Percentiles rank a stretch among this genome's conserved stretches.
phyloP scores from a whole-genome alignment of 1,140 invertebrate genomes.

The Telenomus remus region DNA sequence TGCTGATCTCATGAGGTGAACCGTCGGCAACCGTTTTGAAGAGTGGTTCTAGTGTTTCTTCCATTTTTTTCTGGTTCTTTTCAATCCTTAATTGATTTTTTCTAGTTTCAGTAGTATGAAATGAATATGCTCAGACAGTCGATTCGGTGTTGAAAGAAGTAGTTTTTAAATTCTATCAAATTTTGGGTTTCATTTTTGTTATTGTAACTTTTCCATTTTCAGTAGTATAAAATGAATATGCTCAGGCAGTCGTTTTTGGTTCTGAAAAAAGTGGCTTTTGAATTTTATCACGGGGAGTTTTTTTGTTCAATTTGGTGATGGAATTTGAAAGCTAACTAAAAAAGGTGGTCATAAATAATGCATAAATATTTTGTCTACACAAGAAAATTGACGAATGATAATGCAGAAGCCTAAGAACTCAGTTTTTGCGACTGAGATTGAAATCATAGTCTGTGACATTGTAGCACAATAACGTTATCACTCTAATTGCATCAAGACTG shows the following conservation, averaged over 20 bases:
- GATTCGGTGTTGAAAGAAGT: too few relatives aligned
- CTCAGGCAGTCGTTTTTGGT: too few relatives aligned
- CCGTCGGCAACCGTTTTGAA: slow-evolving; percentile 61
- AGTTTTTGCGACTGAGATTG: slow-evolving; percentile 14
- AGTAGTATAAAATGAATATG: too few relatives aligned
- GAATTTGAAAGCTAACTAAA: too few relatives aligned
- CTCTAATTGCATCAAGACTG: slow-evolving; percentile 67
- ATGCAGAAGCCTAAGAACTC: slow-evolving; percentile 29
- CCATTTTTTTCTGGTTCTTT: too few relatives aligned
- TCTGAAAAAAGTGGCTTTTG: too few relatives aligned
- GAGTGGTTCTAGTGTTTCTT: slow-evolving; percentile 64
- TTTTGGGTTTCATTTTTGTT: slow-evolving; percentile 1
- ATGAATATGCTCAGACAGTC: too few relatives aligned
- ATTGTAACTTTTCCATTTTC: slow-evolving; percentile 1
- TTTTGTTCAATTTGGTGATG: too few relatives aligned
- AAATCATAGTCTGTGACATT: slow-evolving; percentile 61
- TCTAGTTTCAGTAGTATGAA: neutral
- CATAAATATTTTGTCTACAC: slow-evolving; percentile 28
- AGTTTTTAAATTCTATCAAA: too few relatives aligned
- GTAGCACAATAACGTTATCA: slow-evolving; percentile 64
- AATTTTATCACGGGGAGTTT: too few relatives aligned
- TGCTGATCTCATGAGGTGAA: slow-evolving; percentile 75
- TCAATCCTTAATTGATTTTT: neutral
- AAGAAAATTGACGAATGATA: too few relatives aligned
- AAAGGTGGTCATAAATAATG: too few relatives aligned